Evolutionary conservation across 2,888 invertebrate species (phyloP), one percentile per base, ranked within the genome.

Genomic region (Nysson spinosus): DNA sequence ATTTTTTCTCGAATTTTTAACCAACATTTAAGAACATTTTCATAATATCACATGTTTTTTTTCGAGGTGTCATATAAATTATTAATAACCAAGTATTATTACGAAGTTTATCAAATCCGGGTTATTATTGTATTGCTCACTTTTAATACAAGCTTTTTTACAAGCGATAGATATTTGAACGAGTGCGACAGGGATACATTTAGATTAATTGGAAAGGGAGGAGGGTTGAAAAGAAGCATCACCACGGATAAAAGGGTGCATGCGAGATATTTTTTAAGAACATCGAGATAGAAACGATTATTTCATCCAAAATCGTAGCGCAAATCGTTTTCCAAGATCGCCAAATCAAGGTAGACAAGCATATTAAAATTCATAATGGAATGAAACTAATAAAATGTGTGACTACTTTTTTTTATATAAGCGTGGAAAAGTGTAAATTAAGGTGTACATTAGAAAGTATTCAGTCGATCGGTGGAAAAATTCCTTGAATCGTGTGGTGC

Each of bases 141-240:
- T 6, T 63, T 60, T 58, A 50, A 56, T 52, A 42, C 50, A 69
- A 49, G 24, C 40, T 22, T 49, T n/a, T 30, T 49, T 34, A 32
- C 51, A 42, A 54, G 47, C 51, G 12, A 9, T 22, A 39, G 9
- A 11, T 37, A 49, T 9, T 22, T 32, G 49, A 34, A 51, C 34
- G 34, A 14, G 19, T 47, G 30, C 30, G 39, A 30, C 47, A 46
- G 19, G 34, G 35, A 35, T 52, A 52, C 35, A 14, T 9, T 4
- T 35, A 34, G 11, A 35, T n/a, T 44, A 30, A 30, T 17, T 26
- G 5, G 19, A 30, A 44, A 44, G 44, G 30, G 12, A 19, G 30
- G 20, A 19, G 30, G 12, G n/a, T 17, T n/a, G 11, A 12, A 30
- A 16, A 44, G 22, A 11, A 22, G n/a, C 19, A 24, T 7, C 1